Conservation (phyloP, 2,888 invertebrate species). For the Brenthis daphne region DNA sequence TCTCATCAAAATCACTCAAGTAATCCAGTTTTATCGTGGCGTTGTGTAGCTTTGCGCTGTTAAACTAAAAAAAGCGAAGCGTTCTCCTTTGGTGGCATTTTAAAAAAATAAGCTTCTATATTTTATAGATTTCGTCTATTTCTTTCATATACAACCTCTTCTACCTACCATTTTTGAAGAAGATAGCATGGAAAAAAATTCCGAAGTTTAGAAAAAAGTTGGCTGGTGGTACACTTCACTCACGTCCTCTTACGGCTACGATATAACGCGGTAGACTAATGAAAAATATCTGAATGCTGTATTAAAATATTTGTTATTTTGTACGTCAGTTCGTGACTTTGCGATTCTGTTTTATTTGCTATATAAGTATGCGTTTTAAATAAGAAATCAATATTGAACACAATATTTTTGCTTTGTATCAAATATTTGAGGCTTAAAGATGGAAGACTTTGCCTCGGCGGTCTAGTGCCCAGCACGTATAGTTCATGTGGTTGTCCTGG, state of each 20-base stretch:
- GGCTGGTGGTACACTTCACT: slow-evolving; percentile 26
- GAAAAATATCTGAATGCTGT: slow-evolving; percentile 41
- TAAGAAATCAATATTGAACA: not conserved
- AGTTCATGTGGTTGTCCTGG: no score
- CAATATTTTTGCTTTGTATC: not conserved
- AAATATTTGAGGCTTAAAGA: no score
- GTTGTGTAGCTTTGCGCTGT: slow-evolving; percentile 13
- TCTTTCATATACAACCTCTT: slow-evolving; percentile 78
- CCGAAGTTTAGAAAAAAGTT: slow-evolving; percentile 65
- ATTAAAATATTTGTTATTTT: slow-evolving; percentile 11
- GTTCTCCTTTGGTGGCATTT: slow-evolving; percentile 1
- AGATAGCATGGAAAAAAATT: slow-evolving; percentile 81
- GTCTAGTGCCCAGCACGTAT: no score
- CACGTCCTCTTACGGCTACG: slow-evolving; percentile 32
- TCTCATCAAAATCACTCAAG: slow-evolving; percentile 11
- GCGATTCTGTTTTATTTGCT: slow-evolving; percentile 7
- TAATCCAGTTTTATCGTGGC: slow-evolving; percentile 26
- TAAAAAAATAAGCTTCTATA: slow-evolving; percentile 25
- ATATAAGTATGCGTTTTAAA: not conserved
- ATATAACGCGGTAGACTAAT: slow-evolving; percentile 38
- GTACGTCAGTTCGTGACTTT: slow-evolving; percentile 16
- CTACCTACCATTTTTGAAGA: slow-evolving; percentile 81
- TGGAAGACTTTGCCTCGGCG: no score
- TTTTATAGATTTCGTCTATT: slow-evolving; percentile 51
- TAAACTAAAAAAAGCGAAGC: slow-evolving; percentile 25